A percentile compares a stretch with the other conserved stretches of the same genome.
These are phyloP conservation scores for Myocastor coypus DNA, from an alignment of 2,113 vertebrate genomes.

Conservation along the genomic window DNA sequence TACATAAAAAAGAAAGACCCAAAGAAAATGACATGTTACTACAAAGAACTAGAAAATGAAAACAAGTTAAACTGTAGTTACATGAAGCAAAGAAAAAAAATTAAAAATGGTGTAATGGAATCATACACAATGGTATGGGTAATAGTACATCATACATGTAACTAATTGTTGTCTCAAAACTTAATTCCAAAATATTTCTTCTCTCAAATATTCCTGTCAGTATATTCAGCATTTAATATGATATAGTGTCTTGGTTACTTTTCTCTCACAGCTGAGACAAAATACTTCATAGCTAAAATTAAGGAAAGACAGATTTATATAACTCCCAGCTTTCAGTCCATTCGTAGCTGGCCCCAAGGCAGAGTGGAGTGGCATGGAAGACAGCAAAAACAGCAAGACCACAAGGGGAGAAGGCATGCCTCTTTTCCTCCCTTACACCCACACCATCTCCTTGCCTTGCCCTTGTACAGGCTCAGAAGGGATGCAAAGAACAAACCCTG, in stretches of 20 bases:
- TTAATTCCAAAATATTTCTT: background rate
- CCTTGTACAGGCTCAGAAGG: no score
- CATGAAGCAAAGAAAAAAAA: background rate
- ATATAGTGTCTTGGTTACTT: background rate
- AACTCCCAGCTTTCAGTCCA: no score
- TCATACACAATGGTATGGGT: background rate
- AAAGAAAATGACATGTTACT: background rate
- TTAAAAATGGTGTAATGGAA: background rate
- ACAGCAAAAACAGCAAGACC: no score
- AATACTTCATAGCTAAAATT: no score
- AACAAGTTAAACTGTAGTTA: background rate
- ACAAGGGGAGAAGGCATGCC: no score
- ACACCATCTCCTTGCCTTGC: no score
- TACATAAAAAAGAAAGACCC: background rate
- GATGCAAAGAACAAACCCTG: no score
- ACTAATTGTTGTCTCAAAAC: background rate
- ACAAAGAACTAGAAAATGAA: background rate
- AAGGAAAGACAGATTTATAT: no score
- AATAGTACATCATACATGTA: background rate
- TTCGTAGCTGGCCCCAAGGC: no score
- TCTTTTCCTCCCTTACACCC: no score
- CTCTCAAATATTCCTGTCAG: background rate
- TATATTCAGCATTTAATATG: background rate
- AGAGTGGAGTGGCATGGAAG: no score
- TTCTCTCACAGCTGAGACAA: no score